A percentile compares a stretch with the other conserved stretches of the same genome.
Conservation (phyloP, 1,140 invertebrate species). For the Eciton burchellii region DNA sequence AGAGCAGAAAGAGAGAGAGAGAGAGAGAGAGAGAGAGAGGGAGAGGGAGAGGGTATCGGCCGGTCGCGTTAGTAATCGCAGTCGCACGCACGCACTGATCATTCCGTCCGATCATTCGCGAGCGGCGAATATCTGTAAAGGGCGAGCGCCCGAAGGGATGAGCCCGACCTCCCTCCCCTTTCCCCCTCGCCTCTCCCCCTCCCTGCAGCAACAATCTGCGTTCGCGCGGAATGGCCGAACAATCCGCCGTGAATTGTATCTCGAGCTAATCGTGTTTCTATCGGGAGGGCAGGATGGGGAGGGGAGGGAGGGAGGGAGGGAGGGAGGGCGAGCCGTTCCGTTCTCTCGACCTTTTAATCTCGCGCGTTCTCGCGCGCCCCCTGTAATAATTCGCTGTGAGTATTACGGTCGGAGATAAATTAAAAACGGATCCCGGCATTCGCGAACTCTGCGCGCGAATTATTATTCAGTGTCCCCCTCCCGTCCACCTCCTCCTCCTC, state of each 20-base stretch:
- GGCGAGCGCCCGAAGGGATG: constrained; percentile 28
- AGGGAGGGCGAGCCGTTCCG: not conserved
- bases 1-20: too few relatives aligned
- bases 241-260: constrained; percentile 56
- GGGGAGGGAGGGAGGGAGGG: not conserved
- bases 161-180: constrained; percentile 37
- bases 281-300: not conserved
- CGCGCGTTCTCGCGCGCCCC: constrained; percentile 13
- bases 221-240: constrained; percentile 8
- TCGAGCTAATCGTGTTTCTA: constrained; percentile 55
- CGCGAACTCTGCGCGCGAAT: not conserved
- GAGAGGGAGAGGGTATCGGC: constrained; percentile 34
- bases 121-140: constrained; percentile 37
- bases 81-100: constrained; percentile 30
- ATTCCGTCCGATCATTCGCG: constrained; percentile 42
- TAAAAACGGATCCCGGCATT: constrained; percentile 1
- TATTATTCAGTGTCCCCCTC: not conserved
- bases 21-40: too few relatives aligned
- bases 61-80: constrained; percentile 49
- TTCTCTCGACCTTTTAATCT: constrained; percentile 43
- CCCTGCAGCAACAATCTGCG: constrained; percentile 47
- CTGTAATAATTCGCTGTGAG: constrained; percentile 42
- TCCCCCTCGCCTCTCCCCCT: too few relatives aligned
- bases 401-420: constrained; percentile 37
- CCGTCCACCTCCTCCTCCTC: too few relatives aligned